phyloP scores from a whole-genome alignment of 2,888 invertebrate genomes.

The Willowsia nigromaculata region DNA sequence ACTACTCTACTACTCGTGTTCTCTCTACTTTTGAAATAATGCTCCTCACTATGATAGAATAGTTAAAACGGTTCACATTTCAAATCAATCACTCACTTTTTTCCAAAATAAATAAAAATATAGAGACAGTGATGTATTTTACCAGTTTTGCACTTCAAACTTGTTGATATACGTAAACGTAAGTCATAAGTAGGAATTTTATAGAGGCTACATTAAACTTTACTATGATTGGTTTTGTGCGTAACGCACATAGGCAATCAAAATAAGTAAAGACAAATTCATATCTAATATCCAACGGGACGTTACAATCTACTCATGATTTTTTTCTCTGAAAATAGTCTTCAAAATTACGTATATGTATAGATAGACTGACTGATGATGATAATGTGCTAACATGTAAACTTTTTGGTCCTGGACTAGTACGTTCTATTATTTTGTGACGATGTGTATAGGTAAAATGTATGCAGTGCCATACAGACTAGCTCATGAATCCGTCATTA shows the following conservation, averaged over 20 bases:
- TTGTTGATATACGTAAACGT: not conserved
- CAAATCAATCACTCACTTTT: conserved; percentile 16
- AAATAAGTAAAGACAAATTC: conserved; percentile 2
- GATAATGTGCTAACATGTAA: not conserved
- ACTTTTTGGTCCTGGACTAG: not conserved
- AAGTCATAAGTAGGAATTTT: not conserved
- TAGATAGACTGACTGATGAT: conserved; percentile 22
- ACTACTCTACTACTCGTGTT: not conserved
- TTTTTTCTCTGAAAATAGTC: not conserved
- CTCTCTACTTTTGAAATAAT: conserved; percentile 1
- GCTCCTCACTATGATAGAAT: not conserved
- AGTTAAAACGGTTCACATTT: not conserved
- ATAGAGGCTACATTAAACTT: conserved; percentile 51
- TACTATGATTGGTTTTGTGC: not conserved
- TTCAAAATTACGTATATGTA: not conserved
- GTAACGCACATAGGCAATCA: not conserved
- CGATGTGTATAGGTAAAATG: not conserved
- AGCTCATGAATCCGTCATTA: conserved; percentile 4
- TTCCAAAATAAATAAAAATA: not conserved
- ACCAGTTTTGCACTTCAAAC: conserved; percentile 52
- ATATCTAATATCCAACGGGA: not conserved
- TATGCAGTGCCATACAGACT: not conserved
- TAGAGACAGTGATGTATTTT: conserved; percentile 45
- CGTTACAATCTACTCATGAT: not conserved
- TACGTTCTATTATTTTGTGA: not conserved